These are phyloP conservation scores for Mastomys coucha DNA, from an alignment of 2,113 vertebrate genomes.

Conservation along the genomic window DNA sequence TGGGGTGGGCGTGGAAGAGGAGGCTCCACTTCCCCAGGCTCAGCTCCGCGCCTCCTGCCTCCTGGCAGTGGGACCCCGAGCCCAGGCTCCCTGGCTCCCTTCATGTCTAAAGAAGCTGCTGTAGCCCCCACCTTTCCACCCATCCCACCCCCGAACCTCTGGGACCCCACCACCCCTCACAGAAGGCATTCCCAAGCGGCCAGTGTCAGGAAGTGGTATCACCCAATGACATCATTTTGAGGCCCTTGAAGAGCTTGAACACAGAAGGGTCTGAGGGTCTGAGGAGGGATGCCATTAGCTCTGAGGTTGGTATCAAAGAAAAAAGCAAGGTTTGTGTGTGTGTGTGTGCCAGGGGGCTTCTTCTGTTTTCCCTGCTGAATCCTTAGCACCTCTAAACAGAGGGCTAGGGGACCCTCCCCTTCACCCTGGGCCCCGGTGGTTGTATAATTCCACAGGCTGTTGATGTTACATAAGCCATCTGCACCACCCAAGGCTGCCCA, in stretches of 20 bases:
- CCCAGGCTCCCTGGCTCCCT: background rate
- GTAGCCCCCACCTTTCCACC: background rate
- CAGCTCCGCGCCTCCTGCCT: background rate
- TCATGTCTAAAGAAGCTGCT: background rate
- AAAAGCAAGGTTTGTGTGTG: background rate
- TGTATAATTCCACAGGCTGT: constrained; percentile 81
- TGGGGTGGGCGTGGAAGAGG: background rate
- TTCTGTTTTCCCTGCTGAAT: constrained; percentile 52
- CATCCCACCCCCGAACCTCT: background rate
- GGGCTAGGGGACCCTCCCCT: constrained; percentile 45
- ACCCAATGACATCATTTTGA: constrained; percentile 72
- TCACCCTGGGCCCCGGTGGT: constrained; percentile 40
- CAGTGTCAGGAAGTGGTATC: constrained; percentile 37
- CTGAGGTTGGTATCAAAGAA: background rate
- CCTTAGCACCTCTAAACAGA: constrained; percentile 21
- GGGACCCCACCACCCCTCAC: background rate
- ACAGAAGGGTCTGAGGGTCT: constrained; percentile 6
- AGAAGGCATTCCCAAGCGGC: background rate
- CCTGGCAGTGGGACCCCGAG: background rate
- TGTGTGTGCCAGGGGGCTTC: background rate
- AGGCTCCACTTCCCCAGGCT: background rate
- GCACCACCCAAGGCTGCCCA: constrained; percentile 57
- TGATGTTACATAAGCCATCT: constrained; percentile 74
- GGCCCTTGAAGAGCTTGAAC: constrained; percentile 30
- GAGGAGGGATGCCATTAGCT: constrained; percentile 32